A percentile compares a stretch with the other conserved stretches of the same genome.
These are phyloP conservation scores for Limenitis camilla DNA, from an alignment of 2,888 invertebrate species.

Conservation along the genomic window DNA sequence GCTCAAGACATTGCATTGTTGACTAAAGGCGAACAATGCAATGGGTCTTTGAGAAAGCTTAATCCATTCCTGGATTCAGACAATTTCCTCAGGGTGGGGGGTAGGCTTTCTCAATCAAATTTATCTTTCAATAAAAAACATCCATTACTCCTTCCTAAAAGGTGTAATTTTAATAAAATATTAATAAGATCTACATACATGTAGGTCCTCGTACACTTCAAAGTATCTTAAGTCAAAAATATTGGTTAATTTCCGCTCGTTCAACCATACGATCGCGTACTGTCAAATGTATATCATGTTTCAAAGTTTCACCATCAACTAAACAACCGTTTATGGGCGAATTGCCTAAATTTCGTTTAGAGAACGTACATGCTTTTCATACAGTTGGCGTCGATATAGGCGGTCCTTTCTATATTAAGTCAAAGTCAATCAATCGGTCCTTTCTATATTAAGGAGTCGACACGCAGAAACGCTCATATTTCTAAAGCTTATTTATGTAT, in stretches of 20 bases:
- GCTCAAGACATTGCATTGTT: no score
- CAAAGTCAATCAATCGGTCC: no score
- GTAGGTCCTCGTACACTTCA: not conserved
- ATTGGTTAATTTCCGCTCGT: not conserved
- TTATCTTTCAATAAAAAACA: no score
- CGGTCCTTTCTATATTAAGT: not conserved
- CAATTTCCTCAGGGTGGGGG: no score
- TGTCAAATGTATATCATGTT: not conserved
- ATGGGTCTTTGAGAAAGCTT: no score
- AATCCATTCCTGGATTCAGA: no score
- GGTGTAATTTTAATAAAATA: no score
- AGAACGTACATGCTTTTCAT: not conserved
- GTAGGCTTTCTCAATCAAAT: not conserved
- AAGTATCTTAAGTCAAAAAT: not conserved
- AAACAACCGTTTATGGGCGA: not conserved
- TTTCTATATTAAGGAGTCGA: not conserved
- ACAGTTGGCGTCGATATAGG: not conserved
- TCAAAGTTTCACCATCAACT: not conserved
- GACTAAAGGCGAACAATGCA: no score
- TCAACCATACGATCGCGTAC: not conserved
- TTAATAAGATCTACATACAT: no score
- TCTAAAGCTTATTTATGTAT: not conserved
- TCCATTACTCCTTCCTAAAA: no score
- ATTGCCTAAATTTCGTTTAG: not conserved
- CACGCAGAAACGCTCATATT: not conserved